Conservation (phyloP, 2,113 vertebrate genomes). For the Antennarius striatus region DNA sequence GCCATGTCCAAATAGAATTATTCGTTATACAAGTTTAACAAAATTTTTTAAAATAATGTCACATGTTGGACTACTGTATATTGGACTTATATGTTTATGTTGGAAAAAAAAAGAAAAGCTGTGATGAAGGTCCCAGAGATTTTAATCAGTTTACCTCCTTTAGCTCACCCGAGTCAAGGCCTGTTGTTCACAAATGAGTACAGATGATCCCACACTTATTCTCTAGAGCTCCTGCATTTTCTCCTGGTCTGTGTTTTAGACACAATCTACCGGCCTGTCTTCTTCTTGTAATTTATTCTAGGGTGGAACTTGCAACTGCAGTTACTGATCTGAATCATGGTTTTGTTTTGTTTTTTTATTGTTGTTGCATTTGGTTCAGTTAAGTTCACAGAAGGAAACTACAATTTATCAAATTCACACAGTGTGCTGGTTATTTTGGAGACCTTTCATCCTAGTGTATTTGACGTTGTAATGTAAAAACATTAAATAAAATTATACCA, state of each 20-base stretch:
- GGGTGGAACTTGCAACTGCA: slow-evolving; percentile 5
- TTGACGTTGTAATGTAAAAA: not conserved
- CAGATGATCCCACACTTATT: slow-evolving; percentile 48
- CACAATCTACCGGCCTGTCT: slow-evolving; percentile 11
- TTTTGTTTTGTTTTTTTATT: not conserved
- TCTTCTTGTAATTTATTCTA: slow-evolving; percentile 8
- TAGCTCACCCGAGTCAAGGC: slow-evolving; percentile 48
- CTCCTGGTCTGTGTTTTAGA: slow-evolving; percentile 25
- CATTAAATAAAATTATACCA: not conserved
- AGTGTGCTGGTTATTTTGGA: not conserved
- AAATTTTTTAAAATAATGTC: not conserved
- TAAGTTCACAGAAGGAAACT: not conserved
- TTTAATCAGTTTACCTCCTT: slow-evolving; percentile 32
- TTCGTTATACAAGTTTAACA: slow-evolving; percentile 18
- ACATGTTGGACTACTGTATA: not conserved
- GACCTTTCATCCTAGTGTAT: not conserved
- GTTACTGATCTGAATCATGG: not conserved
- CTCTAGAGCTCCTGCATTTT: slow-evolving; percentile 53
- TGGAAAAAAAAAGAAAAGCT: slow-evolving; percentile 30
- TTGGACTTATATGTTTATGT: not conserved
- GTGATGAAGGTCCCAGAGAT: slow-evolving; percentile 17
- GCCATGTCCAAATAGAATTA: slow-evolving; percentile 18
- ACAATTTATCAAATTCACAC: not conserved
- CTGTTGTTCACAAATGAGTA: slow-evolving; percentile 49
- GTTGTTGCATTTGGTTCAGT: not conserved